A percentile compares a stretch with the other conserved stretches of the same genome.
phyloP scores from a whole-genome alignment of 2,797 vertebrate species.

The Myotis daubentonii region DNA sequence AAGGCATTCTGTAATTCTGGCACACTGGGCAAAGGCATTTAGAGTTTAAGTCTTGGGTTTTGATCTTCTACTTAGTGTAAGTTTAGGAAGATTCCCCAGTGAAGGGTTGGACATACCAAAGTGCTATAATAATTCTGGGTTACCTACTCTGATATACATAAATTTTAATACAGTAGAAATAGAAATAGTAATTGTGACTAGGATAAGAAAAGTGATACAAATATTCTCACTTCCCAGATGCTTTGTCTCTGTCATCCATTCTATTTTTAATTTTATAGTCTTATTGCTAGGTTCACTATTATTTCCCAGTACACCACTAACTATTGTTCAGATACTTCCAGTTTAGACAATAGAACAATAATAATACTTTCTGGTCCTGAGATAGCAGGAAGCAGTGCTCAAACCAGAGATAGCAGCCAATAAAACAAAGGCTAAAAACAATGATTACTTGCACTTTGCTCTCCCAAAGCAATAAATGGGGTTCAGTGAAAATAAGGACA shows the following conservation, averaged over 20 bases:
- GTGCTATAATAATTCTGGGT: neutral
- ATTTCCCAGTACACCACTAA: neutral
- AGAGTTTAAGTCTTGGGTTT: neutral
- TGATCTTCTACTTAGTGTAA: neutral
- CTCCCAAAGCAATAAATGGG: neutral
- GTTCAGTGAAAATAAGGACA: neutral
- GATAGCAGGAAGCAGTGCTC: neutral
- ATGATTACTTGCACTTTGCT: neutral
- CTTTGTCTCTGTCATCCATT: neutral
- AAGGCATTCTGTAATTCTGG: neutral
- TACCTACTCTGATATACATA: neutral
- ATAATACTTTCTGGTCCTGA: neutral
- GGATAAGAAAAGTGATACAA: conserved; percentile 36
- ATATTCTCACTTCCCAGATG: conserved; percentile 20
- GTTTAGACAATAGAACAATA: neutral
- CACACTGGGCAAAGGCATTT: neutral
- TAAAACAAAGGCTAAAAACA: conserved; percentile 7
- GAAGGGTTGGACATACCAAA: neutral
- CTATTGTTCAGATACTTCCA: neutral
- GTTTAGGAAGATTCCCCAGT: neutral
- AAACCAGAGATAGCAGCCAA: neutral
- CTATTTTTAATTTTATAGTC: neutral
- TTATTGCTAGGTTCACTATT: neutral
- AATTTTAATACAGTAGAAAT: neutral
- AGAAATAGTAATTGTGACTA: conserved; percentile 20